Percentiles rank a stretch among this genome's conserved stretches.
phyloP scores from a whole-genome alignment of 2,888 invertebrate genomes.

The Dynastes maya region DNA sequence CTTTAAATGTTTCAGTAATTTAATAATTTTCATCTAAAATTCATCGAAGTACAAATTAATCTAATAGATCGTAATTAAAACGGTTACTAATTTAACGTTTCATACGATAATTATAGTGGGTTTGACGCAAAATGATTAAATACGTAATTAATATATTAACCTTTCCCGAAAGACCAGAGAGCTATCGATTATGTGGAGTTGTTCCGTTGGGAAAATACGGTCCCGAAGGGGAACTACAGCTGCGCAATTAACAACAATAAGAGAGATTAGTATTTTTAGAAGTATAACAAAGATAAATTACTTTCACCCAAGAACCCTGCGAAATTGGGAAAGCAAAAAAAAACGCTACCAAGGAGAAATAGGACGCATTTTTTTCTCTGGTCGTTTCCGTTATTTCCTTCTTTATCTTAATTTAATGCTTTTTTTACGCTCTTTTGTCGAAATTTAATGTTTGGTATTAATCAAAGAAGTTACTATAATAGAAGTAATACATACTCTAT shows the following conservation, averaged over 20 bases:
- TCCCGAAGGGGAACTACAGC: neutral
- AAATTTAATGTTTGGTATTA: no score
- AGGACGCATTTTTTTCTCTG: neutral
- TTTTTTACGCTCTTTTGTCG: neutral
- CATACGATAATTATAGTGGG: no score
- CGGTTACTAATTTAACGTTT: no score
- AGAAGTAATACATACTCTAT: no score
- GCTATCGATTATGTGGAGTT: slow-evolving; percentile 3
- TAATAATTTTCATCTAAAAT: no score
- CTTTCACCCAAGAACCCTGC: neutral
- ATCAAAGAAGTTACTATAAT: no score
- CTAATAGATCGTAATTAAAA: no score
- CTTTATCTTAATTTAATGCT: neutral
- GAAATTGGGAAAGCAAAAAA: neutral
- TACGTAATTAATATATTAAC: neutral
- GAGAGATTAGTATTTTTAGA: slow-evolving; percentile 1
- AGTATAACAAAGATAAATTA: slow-evolving; percentile 8
- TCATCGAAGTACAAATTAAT: no score
- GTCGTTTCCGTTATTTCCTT: neutral
- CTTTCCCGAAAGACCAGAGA: neutral
- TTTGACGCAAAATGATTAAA: neutral
- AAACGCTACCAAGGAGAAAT: neutral
- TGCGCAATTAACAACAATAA: slow-evolving; percentile 6
- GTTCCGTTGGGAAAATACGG: neutral
- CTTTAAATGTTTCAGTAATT: no score